A percentile compares a stretch with the other conserved stretches of the same genome.
phyloP scores from a whole-genome alignment of 2,888 invertebrate genomes.

The Pseudococcus longispinus region DNA sequence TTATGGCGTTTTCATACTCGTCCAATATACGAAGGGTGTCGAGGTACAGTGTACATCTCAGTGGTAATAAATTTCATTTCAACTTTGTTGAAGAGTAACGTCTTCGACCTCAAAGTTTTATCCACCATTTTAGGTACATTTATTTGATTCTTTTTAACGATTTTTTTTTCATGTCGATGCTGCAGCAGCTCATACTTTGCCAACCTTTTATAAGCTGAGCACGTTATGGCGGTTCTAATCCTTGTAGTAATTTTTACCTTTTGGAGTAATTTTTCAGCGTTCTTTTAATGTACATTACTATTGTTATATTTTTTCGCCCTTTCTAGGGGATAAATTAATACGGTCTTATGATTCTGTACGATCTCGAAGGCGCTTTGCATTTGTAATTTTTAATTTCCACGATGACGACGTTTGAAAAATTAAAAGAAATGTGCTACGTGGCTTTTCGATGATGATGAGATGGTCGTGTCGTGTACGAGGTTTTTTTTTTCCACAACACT shows the following conservation, averaged over 20 bases:
- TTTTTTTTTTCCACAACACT: not conserved
- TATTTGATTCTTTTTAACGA: slow-evolving; percentile 34
- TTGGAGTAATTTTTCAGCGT: not conserved
- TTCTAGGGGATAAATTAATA: slow-evolving; percentile 22
- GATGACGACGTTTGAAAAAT: not conserved
- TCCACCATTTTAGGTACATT: slow-evolving; percentile 10
- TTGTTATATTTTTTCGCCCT: slow-evolving; percentile 12
- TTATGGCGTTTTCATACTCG: not conserved
- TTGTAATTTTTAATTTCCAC: slow-evolving; percentile 25
- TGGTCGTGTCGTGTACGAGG: not conserved
- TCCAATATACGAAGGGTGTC: not conserved
- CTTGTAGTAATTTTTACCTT: not conserved
- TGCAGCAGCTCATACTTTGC: not conserved
- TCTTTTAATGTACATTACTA: slow-evolving; percentile 16
- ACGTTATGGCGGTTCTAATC: slow-evolving; percentile 7
- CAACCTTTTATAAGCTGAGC: slow-evolving; percentile 20
- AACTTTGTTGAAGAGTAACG: slow-evolving; percentile 13
- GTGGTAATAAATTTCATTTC: not conserved
- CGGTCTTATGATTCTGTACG: slow-evolving; percentile 24
- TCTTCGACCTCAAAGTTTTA: slow-evolving; percentile 15
- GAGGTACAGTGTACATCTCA: not conserved
- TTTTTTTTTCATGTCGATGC: not conserved
- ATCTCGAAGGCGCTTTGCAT: slow-evolving; percentile 5
- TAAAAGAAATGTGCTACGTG: not conserved
- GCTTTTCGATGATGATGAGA: not conserved